phyloP scores from a whole-genome alignment of 2,113 vertebrate species.

The Bubo scandiacus region DNA sequence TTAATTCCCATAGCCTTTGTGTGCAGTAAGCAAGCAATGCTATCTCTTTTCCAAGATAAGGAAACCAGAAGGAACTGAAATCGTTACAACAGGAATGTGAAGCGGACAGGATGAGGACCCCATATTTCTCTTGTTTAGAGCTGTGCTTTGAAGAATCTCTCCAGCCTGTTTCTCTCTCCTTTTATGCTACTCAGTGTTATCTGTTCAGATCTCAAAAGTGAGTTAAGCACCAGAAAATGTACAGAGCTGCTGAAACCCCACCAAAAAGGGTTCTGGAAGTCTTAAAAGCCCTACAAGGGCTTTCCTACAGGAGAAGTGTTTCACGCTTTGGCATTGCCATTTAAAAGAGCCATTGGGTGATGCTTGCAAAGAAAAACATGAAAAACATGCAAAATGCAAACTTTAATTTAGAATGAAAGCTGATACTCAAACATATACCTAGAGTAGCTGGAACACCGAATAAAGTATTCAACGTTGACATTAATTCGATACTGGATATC shows the following conservation, averaged over 20 bases:
- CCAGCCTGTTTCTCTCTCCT: not conserved
- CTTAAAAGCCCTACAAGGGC: not conserved
- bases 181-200: slow-evolving; percentile 31
- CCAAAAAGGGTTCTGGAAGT: not conserved
- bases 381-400: not conserved
- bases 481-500: not conserved
- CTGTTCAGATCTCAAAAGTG: slow-evolving; percentile 34
- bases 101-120: not conserved
- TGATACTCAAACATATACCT: not conserved
- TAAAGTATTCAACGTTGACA: not conserved
- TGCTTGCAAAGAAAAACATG: not conserved
- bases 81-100: not conserved
- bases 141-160: slow-evolving; percentile 20
- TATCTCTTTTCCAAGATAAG: slow-evolving; percentile 45
- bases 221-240: slow-evolving; percentile 33
- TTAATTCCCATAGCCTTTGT: slow-evolving; percentile 11
- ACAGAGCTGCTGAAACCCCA: not conserved
- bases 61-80: slow-evolving; percentile 29
- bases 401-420: not conserved
- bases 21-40: not conserved
- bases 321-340: not conserved
- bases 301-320: not conserved
- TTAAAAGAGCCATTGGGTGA: not conserved
- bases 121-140: slow-evolving; percentile 40
- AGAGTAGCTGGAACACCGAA: not conserved